Evolutionary conservation across 2,888 invertebrate species (phyloP).

Genomic region (Seira musarum): DNA sequence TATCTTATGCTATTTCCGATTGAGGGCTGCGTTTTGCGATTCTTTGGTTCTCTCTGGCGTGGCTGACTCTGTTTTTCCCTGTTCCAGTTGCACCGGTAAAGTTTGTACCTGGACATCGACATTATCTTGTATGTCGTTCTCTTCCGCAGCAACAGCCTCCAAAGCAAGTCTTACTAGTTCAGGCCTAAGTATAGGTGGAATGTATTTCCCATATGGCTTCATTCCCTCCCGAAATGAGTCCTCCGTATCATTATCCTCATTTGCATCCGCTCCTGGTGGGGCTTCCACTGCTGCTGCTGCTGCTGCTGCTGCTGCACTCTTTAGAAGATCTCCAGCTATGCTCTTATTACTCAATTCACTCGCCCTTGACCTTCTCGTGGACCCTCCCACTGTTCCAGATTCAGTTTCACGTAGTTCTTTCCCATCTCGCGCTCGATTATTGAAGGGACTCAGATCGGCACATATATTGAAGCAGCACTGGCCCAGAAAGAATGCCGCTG

Average conservation of each 20-base stretch:
- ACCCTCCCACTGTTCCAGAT: neutral
- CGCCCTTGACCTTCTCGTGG: neutral
- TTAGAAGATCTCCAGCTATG: neutral
- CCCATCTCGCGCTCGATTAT: no score
- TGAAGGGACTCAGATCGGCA: slow-evolving; percentile 73
- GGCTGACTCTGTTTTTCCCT: no score
- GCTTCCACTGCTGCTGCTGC: neutral
- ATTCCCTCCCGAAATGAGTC: no score
- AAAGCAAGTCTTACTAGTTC: neutral
- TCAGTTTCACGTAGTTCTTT: no score
- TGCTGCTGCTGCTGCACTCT: neutral
- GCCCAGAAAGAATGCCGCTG: slow-evolving; percentile 75
- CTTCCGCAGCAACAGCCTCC: no score
- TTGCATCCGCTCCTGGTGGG: neutral
- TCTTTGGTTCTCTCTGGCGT: no score
- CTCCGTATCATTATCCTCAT: no score
- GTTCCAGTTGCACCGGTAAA: no score
- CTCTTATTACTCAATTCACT: neutral
- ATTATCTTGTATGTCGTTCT: no score
- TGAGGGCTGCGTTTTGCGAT: no score
- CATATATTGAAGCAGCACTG: slow-evolving; percentile 75
- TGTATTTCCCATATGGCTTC: neutral
- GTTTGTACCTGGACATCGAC: no score
- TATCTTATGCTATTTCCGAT: slow-evolving; percentile 4
- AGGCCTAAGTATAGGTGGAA: neutral